phyloP scores from a whole-genome alignment of 30 jellyfish, hydroid and myxozoan species.

The Hydra vulgaris region DNA sequence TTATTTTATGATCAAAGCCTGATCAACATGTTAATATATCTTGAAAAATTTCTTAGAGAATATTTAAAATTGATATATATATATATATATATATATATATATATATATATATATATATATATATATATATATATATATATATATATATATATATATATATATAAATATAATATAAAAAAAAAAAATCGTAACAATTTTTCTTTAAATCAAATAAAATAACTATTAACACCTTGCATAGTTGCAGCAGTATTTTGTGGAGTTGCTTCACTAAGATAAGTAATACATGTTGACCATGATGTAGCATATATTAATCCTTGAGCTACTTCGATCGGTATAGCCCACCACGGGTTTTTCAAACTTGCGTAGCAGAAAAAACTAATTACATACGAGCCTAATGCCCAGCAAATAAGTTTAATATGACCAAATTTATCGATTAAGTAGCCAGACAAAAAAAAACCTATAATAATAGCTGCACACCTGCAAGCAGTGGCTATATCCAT shows the following conservation, averaged over 20 bases:
- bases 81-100: no score
- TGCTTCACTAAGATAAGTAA: constrained; percentile 90
- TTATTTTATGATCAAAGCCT: no score
- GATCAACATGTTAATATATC: no score
- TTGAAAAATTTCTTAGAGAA: no score
- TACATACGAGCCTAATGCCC: constrained; percentile 69
- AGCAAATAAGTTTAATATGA: constrained; percentile 54
- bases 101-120: no score
- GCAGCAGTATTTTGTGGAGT: constrained; percentile 88
- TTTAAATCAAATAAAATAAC: background rate
- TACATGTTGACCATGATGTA: constrained; percentile 96
- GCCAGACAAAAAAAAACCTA: constrained; percentile 69
- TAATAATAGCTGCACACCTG: constrained; percentile 61
- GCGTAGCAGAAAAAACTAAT: constrained; percentile 86
- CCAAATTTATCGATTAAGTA: constrained; percentile 55
- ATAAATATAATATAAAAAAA: no score
- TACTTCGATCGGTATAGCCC: constrained; percentile 86
- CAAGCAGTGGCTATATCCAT: constrained; percentile 98
- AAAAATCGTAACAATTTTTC: background rate
- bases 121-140: no score
- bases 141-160: no score
- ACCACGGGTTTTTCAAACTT: constrained; percentile 79
- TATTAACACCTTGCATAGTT: constrained; percentile 82
- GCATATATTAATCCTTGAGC: constrained; percentile 90
- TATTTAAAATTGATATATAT: no score